These are phyloP conservation scores for Phycodurus eques DNA, from an alignment of 2,113 vertebrate species.

Conservation along the genomic window DNA sequence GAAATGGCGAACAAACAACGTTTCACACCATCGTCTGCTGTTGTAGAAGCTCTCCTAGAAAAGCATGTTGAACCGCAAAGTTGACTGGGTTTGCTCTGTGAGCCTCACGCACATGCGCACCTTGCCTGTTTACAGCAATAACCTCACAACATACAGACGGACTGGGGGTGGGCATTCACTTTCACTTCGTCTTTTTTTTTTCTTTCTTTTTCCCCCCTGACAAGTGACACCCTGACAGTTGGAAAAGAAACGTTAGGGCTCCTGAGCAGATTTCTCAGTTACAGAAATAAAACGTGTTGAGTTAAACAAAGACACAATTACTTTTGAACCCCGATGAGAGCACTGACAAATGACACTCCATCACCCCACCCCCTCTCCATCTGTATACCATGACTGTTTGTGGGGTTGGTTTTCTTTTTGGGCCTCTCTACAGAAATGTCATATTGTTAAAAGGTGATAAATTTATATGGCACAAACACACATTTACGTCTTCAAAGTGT, in stretches of 20 bases:
- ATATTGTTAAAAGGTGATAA: conserved; percentile 68
- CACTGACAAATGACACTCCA: conserved; percentile 75
- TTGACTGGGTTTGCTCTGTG: conserved; percentile 16
- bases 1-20: neutral
- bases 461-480: conserved; percentile 71
- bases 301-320: conserved; percentile 74
- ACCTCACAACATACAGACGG: conserved; percentile 76
- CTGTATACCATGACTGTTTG: conserved; percentile 74
- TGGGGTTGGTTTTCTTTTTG: neutral
- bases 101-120: conserved; percentile 39
- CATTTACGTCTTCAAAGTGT: conserved; percentile 56
- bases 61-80: conserved; percentile 20
- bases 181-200: conserved; percentile 52
- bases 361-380: conserved; percentile 80
- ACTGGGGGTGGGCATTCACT: conserved; percentile 75
- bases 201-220: conserved; percentile 53
- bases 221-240: conserved; percentile 79
- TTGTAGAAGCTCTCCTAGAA: neutral
- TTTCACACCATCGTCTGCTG: neutral
- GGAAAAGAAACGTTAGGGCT: conserved; percentile 76
- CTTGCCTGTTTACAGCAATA: conserved; percentile 59
- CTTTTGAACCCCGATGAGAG: conserved; percentile 76
- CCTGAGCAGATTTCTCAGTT: conserved; percentile 81
- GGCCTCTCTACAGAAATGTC: conserved; percentile 65
- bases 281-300: conserved; percentile 81